Evolutionary conservation across 2,113 vertebrate species (phyloP), one percentile per base, ranked within the genome.

Genomic region (Bucco capensis): DNA sequence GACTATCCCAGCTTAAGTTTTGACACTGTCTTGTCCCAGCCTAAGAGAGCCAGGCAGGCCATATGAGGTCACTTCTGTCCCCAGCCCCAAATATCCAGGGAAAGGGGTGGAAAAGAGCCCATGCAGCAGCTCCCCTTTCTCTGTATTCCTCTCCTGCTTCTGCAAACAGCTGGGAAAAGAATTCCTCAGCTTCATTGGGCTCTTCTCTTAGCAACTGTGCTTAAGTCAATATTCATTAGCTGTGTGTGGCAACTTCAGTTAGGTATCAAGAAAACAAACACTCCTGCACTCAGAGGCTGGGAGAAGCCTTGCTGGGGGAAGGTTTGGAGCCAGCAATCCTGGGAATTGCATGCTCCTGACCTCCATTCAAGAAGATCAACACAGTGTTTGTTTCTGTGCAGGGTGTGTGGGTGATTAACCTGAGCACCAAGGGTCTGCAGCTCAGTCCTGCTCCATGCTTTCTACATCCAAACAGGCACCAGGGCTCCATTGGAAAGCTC

Each of bases 161-260:
- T 70, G 62, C 46, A 40, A 75, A 31, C 66, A 79, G 40, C 71
- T 61, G 75, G 88, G 13, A 44, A 49, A 91, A 40, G 37, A 76
- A 94, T 76, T 83, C 64, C 92, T 83, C 19, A 1, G 42, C 76
- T 76, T 33, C 28, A 1, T 37, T 10, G 2, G 46, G 40, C 12
- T 46, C 75, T 82, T 23, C 5, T 37, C 74, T 89, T 54, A 60
- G 51, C 67, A 21, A 47, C 72, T 42, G 75, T 0, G 9, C 22
- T 73, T 50, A 49, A 86, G 88, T 95, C 92, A 70, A 88, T 93
- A 93, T 50, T 88, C 88, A 83, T 71, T 90, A 47, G 1, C 56
- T 62, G 25, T 30, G 2, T 35, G 50, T 23, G 3, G 64, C 75
- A 83, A 33, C 88, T 86, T 80, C 12, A 72, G 40, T 22, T 23